Conservation (phyloP, 2,797 vertebrate species). For the Selene dorsalis region DNA sequence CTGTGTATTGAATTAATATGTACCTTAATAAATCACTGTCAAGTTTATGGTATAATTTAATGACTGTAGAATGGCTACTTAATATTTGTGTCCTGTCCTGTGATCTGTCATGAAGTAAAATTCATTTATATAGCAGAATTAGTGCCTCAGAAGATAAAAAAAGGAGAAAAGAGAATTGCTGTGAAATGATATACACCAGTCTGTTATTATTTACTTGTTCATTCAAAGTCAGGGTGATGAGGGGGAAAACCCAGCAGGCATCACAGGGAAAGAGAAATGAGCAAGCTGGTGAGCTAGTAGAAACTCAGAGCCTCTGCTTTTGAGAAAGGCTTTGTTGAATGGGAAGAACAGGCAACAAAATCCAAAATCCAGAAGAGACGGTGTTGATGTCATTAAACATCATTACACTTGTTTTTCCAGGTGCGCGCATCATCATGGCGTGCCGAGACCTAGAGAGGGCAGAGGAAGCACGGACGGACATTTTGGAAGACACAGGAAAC, state of each 20-base stretch:
- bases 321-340: not conserved
- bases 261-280: not conserved
- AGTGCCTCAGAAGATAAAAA: not conserved
- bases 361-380: not conserved
- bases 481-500: conserved; percentile 88
- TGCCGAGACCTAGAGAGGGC: conserved; percentile 91
- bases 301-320: not conserved
- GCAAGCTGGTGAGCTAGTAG: too few species aligned
- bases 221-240: not conserved
- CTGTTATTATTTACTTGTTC: not conserved
- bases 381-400: not conserved
- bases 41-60: not conserved
- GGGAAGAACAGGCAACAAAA: not conserved
- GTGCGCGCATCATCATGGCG: conserved; percentile 91
- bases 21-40: not conserved
- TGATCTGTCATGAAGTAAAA: not conserved
- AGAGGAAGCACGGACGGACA: conserved; percentile 87
- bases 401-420: conserved; percentile 69
- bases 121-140: not conserved
- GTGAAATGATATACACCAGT: not conserved
- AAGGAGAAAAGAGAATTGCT: not conserved
- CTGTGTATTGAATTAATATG: not conserved
- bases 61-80: not conserved
- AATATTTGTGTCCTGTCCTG: not conserved
- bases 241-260: not conserved